These are phyloP conservation scores for Tenebrosternarchus preto DNA, from an alignment of 2,113 vertebrate species.

Conservation along the genomic window DNA sequence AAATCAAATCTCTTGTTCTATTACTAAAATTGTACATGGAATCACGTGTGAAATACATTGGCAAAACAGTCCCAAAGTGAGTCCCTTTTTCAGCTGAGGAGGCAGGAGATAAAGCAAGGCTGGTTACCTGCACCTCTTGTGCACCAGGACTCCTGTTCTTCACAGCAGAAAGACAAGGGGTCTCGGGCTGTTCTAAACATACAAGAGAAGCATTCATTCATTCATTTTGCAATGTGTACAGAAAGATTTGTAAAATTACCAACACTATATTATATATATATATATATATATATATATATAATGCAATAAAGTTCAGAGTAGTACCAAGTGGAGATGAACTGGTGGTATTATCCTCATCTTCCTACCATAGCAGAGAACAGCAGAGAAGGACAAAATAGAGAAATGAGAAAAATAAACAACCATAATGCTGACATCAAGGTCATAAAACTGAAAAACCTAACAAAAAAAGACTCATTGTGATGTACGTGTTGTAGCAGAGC, in stretches of 20 bases:
- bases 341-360: neutral
- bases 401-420: neutral
- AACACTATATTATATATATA: neutral
- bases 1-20: too few species aligned
- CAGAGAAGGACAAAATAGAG: neutral
- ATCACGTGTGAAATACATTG: too few species aligned
- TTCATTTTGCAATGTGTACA: neutral
- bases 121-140: constrained; percentile 12
- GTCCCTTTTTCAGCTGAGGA: too few species aligned
- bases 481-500: neutral
- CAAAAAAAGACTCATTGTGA: neutral
- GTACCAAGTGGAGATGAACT: neutral
- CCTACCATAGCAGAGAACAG: neutral
- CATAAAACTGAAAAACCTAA: neutral
- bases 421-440: neutral
- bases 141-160: neutral
- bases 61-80: too few species aligned
- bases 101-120: too few species aligned
- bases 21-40: too few species aligned
- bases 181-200: neutral
- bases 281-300: neutral
- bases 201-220: neutral
- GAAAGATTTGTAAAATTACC: neutral
- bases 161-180: too few species aligned
- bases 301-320: neutral